A percentile compares a stretch with the other conserved stretches of the same genome.
Conservation (phyloP, 2,888 invertebrate genomes). For the Torymus aiolomorphi region DNA sequence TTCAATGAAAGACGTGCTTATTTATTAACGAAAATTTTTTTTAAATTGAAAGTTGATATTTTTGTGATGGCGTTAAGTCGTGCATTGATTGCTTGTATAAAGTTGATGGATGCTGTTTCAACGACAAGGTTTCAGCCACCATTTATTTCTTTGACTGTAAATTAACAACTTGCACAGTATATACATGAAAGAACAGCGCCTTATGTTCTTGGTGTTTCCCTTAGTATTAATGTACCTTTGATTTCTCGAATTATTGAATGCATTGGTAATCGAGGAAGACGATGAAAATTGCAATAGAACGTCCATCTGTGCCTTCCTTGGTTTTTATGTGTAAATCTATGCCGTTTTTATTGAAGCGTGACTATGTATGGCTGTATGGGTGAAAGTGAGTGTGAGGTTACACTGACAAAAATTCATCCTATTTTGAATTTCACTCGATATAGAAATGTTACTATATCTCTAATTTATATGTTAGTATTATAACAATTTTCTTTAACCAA, state of each 20-base stretch:
- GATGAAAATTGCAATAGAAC: constrained; percentile 13
- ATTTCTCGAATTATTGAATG: constrained; percentile 9
- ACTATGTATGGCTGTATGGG: neutral
- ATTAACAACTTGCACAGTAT: neutral
- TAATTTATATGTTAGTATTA: no score
- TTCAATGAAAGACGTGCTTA: neutral
- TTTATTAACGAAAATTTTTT: no score
- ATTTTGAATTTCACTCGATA: no score
- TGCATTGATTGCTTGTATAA: neutral
- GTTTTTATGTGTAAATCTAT: constrained; percentile 2
- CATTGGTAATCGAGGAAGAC: neutral
- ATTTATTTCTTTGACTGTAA: neutral
- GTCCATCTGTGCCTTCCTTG: constrained; percentile 47
- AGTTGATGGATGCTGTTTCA: neutral
- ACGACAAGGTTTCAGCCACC: neutral
- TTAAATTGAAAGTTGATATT: neutral
- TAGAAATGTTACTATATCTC: no score
- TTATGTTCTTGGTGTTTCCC: neutral
- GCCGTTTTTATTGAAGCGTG: constrained; percentile 15
- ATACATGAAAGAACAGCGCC: neutral
- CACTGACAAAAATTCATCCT: constrained; percentile 17
- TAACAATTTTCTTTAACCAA: no score
- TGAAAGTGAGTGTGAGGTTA: neutral
- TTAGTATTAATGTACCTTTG: neutral
- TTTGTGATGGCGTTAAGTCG: neutral